Conservation (phyloP, 1,140 invertebrate species). For the Callitettix versicolor region DNA sequence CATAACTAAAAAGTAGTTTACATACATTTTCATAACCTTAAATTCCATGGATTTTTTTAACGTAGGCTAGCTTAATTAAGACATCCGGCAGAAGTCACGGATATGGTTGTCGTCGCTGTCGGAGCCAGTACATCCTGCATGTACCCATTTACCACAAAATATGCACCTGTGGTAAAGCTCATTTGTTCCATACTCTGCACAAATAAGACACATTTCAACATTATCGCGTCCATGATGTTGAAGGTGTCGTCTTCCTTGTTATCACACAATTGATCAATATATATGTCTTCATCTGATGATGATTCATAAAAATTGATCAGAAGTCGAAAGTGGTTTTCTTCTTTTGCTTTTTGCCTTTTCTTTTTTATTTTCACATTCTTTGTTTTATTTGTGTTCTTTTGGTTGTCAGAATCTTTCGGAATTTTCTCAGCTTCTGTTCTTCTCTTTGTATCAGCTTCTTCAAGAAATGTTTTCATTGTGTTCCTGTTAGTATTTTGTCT, state of each 20-base stretch:
- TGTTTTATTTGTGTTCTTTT: not conserved
- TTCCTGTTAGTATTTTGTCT: too few species aligned
- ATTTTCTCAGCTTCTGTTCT: not conserved
- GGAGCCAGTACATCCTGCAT: constrained; percentile 17
- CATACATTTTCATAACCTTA: too few species aligned
- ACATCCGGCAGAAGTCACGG: not conserved
- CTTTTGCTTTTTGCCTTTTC: not conserved
- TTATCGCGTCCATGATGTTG: not conserved
- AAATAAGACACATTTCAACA: constrained; percentile 8
- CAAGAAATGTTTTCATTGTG: too few species aligned
- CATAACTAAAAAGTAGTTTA: too few species aligned
- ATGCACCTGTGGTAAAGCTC: constrained; percentile 18
- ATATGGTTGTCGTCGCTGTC: constrained; percentile 9
- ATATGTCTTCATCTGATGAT: not conserved
- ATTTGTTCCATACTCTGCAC: constrained; percentile 14
- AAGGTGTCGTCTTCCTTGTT: too few species aligned
- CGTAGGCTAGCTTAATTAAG: too few species aligned
- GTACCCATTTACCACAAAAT: constrained; percentile 15
- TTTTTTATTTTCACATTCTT: not conserved
- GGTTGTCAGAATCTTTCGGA: too few species aligned
- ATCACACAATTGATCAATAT: not conserved
- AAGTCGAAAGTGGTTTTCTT: not conserved
- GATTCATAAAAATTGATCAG: not conserved
- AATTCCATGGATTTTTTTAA: too few species aligned
- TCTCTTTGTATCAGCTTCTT: not conserved